Percentiles rank a stretch among this genome's conserved stretches.
phyloP scores from a whole-genome alignment of 1,140 invertebrate species.

The Marisa cornuarietis region DNA sequence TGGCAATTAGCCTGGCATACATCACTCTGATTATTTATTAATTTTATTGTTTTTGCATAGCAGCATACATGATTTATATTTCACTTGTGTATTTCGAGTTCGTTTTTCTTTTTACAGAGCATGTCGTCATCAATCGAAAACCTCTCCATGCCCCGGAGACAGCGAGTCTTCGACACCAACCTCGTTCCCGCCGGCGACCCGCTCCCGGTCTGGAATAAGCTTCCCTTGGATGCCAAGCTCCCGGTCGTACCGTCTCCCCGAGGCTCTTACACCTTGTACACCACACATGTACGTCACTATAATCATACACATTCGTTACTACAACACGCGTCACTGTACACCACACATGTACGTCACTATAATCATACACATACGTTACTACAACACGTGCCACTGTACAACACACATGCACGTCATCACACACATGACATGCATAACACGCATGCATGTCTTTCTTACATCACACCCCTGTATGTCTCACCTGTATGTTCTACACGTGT shows the following conservation, averaged over 20 bases:
- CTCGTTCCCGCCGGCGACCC: slow-evolving; percentile 40
- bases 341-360: slow-evolving; percentile 38
- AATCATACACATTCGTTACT: slow-evolving; percentile 13
- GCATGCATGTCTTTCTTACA: no score
- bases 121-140: slow-evolving; percentile 51
- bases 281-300: slow-evolving; percentile 38
- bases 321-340: background rate
- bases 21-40: no score
- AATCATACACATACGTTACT: slow-evolving; percentile 15
- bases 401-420: slow-evolving; percentile 38
- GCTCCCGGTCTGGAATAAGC: slow-evolving; percentile 39
- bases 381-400: background rate
- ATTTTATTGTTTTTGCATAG: no score
- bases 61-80: no score
- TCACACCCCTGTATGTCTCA: no score
- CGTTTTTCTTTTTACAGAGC: background rate
- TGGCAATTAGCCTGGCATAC: no score
- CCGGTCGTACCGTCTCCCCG: slow-evolving; percentile 40
- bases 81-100: background rate
- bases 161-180: slow-evolving; percentile 31
- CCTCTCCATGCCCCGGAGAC: slow-evolving; percentile 31
- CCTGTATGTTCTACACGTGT: no score
- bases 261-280: slow-evolving; percentile 41
- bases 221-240: slow-evolving; percentile 45
- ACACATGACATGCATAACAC: no score